Evolutionary conservation across 2,797 vertebrate genomes (phyloP), one percentile per base, ranked within the genome.

Genomic region (Australoheros facetus): DNA sequence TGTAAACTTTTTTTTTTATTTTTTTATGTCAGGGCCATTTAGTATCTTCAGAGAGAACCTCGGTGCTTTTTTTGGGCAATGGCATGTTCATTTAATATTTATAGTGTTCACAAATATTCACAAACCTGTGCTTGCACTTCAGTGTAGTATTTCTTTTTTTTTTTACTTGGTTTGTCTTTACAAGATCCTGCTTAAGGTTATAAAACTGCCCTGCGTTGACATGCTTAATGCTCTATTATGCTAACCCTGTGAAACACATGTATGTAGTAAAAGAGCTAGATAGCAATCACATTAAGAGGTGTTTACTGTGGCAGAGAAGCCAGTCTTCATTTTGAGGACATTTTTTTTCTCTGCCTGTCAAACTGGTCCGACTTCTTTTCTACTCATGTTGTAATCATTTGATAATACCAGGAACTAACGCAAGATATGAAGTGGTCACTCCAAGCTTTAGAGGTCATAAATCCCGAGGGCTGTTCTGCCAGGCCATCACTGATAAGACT

Each of bases 351-450:
- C 32, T 45, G 1, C 10, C 1, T 42, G 34, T 73, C 9, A 17
- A 77, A 91, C 92, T 78, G 77, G 91, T 90, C 66, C 21, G 82
- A 83, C 89, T 2, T 56, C 87, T 85, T 75, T 21, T 73, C 19
- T 53, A 16, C 16, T 53, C 16, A 23, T 17, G 9, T 37, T 1
- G 23, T 76, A 82, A 81, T 85, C 56, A 60, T 76, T 59, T 51
- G 16, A 45, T 8, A 2, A 12, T 56, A 60, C 19, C 57, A 56
- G 26, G 17, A 19, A 51, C 28, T 72, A 26, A 48, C 21, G 10
- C 23, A 77, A 54, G 75, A 51, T 1, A 4, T 4, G 37, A 81
- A 80, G 57, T 73, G 70, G 72, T 37, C 23, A 45, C 8, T 10
- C 13, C 79, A 45, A 79, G 64, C 55, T 88, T 26, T 56, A 4